phyloP scores from a whole-genome alignment of 2,113 vertebrate genomes.

The Brachionichthys hirsutus region DNA sequence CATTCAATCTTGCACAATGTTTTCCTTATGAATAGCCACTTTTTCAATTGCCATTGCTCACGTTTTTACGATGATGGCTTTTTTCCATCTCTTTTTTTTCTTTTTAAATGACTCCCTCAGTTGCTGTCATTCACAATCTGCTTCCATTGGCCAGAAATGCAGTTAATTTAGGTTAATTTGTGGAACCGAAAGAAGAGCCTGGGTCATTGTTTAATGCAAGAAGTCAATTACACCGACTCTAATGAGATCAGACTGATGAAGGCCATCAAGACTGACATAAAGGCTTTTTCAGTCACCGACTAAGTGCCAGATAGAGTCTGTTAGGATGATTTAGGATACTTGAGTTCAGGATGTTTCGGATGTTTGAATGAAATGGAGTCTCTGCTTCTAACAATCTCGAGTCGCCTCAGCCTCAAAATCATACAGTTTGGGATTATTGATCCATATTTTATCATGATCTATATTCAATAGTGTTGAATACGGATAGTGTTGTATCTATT shows the following conservation, averaged over 20 bases:
- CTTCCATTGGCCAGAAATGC: conserved; percentile 31
- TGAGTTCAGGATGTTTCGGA: conserved; percentile 3
- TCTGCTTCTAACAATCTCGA: conserved; percentile 7
- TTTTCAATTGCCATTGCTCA: conserved; percentile 22
- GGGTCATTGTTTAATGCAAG: conserved; percentile 64
- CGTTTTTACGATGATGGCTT: conserved; percentile 16
- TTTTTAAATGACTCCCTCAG: conserved; percentile 4
- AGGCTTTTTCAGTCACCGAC: conserved; percentile 54
- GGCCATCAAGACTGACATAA: conserved; percentile 51
- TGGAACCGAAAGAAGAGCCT: conserved; percentile 40
- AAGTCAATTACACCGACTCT: conserved; percentile 58
- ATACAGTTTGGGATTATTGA: background rate
- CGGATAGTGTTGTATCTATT: conserved; percentile 28
- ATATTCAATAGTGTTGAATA: conserved; percentile 33
- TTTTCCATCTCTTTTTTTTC: conserved; percentile 8
- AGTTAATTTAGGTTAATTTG: conserved; percentile 66
- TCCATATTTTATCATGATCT: conserved; percentile 23
- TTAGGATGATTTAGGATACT: conserved; percentile 33
- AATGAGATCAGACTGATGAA: conserved; percentile 69
- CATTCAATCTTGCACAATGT: conserved; percentile 43
- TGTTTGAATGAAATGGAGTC: conserved; percentile 35
- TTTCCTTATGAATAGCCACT: conserved; percentile 38
- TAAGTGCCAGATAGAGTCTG: conserved; percentile 37
- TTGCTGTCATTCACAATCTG: conserved; percentile 24
- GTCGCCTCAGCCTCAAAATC: conserved; percentile 28